These are phyloP conservation scores for Gastracanthus pulcherrimus DNA, from an alignment of 2,888 invertebrate species.

Conservation along the genomic window DNA sequence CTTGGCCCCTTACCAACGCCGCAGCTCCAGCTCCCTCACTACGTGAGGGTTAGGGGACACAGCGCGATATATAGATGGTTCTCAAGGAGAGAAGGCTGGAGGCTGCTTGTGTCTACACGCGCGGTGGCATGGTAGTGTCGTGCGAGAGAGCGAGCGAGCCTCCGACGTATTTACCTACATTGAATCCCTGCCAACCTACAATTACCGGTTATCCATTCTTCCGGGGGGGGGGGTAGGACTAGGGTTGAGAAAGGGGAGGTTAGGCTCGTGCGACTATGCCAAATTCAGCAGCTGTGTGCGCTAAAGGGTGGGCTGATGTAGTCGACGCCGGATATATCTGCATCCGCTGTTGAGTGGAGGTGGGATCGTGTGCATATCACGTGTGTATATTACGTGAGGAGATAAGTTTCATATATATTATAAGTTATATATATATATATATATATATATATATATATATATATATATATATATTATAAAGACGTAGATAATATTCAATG, in stretches of 20 bases:
- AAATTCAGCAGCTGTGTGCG: constrained; percentile 66
- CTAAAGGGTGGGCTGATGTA: constrained; percentile 42
- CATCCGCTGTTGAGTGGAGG: constrained; percentile 29
- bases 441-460: too few species aligned
- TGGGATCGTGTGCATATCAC: background rate
- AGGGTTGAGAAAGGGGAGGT: too few species aligned
- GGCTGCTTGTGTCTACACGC: constrained; percentile 35
- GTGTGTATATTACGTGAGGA: too few species aligned
- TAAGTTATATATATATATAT: too few species aligned
- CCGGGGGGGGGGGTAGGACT: constrained; percentile 36
- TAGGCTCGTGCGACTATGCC: constrained; percentile 64
- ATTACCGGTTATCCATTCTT: constrained; percentile 77
- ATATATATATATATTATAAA: too few species aligned
- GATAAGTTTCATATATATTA: too few species aligned
- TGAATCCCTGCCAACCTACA: constrained; percentile 77
- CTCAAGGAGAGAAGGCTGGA: background rate
- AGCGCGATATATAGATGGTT: too few species aligned
- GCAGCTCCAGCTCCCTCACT: constrained; percentile 59
- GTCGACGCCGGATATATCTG: constrained; percentile 57
- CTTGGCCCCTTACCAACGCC: constrained; percentile 75
- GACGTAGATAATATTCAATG: too few species aligned
- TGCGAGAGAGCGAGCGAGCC: constrained; percentile 59
- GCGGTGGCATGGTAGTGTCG: constrained; percentile 5
- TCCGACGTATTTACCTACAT: constrained; percentile 75
- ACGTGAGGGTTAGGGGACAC: constrained; percentile 57